Percentiles rank a stretch among this genome's conserved stretches.
Conservation (phyloP, 2,113 vertebrate species). For the Etia nguti region DNA sequence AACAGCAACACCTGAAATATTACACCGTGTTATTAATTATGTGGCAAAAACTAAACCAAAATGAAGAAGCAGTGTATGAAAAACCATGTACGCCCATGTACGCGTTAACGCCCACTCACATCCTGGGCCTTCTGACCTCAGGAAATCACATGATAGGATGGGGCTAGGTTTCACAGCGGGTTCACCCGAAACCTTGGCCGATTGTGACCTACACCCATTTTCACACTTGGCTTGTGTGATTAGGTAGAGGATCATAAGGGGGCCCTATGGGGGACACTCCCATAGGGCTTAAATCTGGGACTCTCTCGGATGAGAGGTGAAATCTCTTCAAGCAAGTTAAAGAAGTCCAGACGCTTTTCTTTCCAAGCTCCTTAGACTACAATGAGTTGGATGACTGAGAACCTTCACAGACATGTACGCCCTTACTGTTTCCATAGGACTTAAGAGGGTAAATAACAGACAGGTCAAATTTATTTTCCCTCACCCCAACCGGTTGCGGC, state of each 20-base stretch:
- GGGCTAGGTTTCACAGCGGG: background rate
- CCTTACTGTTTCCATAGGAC: background rate
- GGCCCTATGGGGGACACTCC: background rate
- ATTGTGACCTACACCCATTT: background rate
- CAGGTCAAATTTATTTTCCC: background rate
- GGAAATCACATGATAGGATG: background rate
- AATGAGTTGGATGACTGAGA: background rate
- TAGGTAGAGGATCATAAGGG: background rate
- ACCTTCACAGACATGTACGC: background rate
- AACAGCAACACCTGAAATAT: background rate
- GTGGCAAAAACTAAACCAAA: background rate
- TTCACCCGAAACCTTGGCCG: background rate
- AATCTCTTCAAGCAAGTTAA: background rate
- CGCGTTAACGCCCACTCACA: background rate
- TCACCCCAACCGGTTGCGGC: background rate
- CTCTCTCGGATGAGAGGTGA: background rate
- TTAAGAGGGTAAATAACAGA: background rate
- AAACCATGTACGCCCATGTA: background rate
- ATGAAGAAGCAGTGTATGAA: background rate
- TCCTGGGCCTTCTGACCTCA: background rate
- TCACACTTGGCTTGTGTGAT: background rate
- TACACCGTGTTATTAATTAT: background rate
- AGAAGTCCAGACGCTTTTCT: background rate
- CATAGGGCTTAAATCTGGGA: background rate
- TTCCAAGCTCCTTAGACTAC: background rate